These are phyloP conservation scores for Rhegmatorhina hoffmannsi DNA, from an alignment of 2,113 vertebrate genomes.

Conservation along the genomic window DNA sequence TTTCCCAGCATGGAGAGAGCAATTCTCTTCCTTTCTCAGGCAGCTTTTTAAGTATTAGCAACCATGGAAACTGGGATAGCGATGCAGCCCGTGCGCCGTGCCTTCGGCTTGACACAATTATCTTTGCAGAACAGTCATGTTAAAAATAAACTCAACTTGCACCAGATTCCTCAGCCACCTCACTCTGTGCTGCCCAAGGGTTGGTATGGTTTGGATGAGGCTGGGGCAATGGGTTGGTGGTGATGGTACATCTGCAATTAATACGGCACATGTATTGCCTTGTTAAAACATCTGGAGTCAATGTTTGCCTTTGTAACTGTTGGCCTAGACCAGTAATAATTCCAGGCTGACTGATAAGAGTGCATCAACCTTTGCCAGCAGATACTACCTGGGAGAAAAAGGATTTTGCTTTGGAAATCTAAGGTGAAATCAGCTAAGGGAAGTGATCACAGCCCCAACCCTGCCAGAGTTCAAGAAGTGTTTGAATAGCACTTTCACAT, in stretches of 20 bases:
- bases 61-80: slow-evolving; percentile 67
- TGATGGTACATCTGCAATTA: not conserved
- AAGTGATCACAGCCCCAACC: not conserved
- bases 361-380: not conserved
- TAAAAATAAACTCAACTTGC: slow-evolving; percentile 52
- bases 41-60: slow-evolving; percentile 65
- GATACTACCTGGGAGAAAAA: not conserved
- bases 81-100: slow-evolving; percentile 3
- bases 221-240: not conserved
- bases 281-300: not conserved
- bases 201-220: not conserved
- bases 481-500: not conserved
- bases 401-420: not conserved
- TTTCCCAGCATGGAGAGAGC: slow-evolving; percentile 57
- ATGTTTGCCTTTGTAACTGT: not conserved
- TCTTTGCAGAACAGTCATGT: not conserved
- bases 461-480: not conserved
- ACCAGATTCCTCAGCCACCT: not conserved
- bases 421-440: not conserved
- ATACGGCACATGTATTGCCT: not conserved
- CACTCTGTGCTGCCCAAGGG: not conserved
- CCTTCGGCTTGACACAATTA: slow-evolving; percentile 53
- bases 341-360: not conserved
- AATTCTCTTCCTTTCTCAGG: slow-evolving; percentile 61
- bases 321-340: not conserved